Percentiles rank a stretch among this genome's conserved stretches.
These are phyloP conservation scores for Polyploca ridens DNA, from an alignment of 2,888 invertebrate genomes.

Conservation along the genomic window DNA sequence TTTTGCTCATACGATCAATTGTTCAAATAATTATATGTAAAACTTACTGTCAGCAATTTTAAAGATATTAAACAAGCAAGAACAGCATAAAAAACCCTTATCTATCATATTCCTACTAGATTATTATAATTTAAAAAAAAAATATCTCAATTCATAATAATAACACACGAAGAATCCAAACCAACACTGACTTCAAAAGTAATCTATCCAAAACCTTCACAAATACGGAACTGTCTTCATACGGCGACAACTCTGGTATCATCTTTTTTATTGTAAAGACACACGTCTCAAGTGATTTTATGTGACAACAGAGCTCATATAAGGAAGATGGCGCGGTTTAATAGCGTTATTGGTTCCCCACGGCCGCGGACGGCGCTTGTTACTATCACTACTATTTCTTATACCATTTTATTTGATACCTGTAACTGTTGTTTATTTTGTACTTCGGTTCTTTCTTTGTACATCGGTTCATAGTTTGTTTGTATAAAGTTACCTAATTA, in stretches of 20 bases:
- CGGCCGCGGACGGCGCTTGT: constrained; percentile 28
- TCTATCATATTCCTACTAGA: too few relatives aligned
- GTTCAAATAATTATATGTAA: too few relatives aligned
- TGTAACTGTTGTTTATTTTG: constrained; percentile 14
- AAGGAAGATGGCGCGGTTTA: constrained; percentile 34
- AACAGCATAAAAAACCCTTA: too few relatives aligned
- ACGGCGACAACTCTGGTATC: not conserved
- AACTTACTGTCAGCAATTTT: too few relatives aligned
- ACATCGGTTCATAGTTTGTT: too few relatives aligned
- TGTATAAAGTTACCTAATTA: too few relatives aligned
- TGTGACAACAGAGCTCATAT: constrained; percentile 42
- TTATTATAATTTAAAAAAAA: not conserved
- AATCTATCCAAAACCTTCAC: not conserved
- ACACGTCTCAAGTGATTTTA: constrained; percentile 34
- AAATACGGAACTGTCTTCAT: not conserved
- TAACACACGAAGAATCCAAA: not conserved
- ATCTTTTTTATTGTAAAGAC: constrained; percentile 6
- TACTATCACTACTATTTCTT: constrained; percentile 31
- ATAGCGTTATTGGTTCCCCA: constrained; percentile 46
- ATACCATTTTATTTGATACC: constrained; percentile 28
- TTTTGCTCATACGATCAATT: too few relatives aligned
- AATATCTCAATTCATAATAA: not conserved
- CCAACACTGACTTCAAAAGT: not conserved
- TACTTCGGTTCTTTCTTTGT: not conserved
- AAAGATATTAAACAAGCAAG: too few relatives aligned